A percentile compares a stretch with the other conserved stretches of the same genome.
These are phyloP conservation scores for Drosophila ironensis DNA, from an alignment of 1,140 invertebrate genomes.

Conservation along the genomic window DNA sequence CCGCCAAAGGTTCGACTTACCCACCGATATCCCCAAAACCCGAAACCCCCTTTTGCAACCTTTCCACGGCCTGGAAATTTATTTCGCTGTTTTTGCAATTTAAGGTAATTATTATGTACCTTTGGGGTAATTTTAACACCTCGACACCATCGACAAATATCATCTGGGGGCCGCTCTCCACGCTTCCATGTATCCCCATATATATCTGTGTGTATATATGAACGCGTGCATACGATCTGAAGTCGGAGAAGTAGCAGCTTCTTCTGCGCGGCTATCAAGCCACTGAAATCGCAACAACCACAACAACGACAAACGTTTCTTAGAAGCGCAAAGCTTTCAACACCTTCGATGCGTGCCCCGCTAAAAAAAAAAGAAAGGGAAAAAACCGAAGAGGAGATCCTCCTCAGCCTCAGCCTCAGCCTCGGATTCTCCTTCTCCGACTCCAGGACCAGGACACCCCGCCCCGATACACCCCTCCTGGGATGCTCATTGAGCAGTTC, in stretches of 20 bases:
- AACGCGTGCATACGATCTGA: neutral
- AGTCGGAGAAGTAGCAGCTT: slow-evolving; percentile 17
- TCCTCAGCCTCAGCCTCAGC: neutral
- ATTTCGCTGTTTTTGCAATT: slow-evolving; percentile 82
- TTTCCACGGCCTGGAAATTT: slow-evolving; percentile 60
- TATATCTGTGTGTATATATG: neutral
- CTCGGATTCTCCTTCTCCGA: neutral
- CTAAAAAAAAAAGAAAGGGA: too few relatives aligned
- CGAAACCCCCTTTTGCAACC: neutral
- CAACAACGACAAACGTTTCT: slow-evolving; percentile 70
- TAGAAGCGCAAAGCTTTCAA: slow-evolving; percentile 78
- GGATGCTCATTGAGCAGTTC: neutral
- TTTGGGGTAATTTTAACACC: slow-evolving; percentile 82
- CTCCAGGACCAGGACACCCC: too few relatives aligned
- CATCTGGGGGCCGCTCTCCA: slow-evolving; percentile 50
- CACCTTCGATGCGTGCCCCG: slow-evolving; percentile 72
- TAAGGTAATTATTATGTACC: slow-evolving; percentile 82
- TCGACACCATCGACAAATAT: slow-evolving; percentile 82
- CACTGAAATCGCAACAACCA: slow-evolving; percentile 58
- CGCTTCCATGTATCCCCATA: neutral
- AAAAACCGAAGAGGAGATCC: slow-evolving; percentile 9
- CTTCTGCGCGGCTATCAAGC: slow-evolving; percentile 53
- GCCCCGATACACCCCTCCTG: neutral
- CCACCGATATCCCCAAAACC: neutral
- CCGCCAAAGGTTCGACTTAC: slow-evolving; percentile 37